Evolutionary conservation across 2,113 vertebrate species (phyloP), one percentile per base, ranked within the genome.

Genomic region (Leptodactylus fuscus): DNA sequence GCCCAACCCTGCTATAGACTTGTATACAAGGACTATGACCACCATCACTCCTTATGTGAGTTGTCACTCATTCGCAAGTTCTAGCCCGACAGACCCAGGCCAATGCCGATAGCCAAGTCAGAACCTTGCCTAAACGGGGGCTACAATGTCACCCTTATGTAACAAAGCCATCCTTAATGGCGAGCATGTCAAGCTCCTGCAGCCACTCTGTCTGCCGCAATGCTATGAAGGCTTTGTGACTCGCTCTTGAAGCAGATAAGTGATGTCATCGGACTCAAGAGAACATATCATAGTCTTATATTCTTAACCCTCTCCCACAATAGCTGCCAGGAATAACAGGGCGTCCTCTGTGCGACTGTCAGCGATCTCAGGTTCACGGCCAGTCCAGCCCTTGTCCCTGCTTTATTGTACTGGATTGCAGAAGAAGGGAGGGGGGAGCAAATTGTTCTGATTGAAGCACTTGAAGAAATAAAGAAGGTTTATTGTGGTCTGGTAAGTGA

Each of bases 401-500:
- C 60, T 24, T 29, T n/a, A 70, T 85, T 79, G 60, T 85, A 71
- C 48, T 70, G 6, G 32, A 49, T 7, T 18, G 62, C n/a, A 55
- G 67, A 44, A 55, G n/a, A 74, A 9, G 27, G 5, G 22, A 60
- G 16, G 58, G 74, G 32, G 20, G 22, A 6, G 32, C 75, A n/a
- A 18, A 70, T 79, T 70, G 76, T 53, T 85, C 75, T 70, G 60
- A 70, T 70, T 79, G 46, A 49, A 20, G 32, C 60, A 85, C 83
- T 84, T 67, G 74, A 85, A 78, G 74, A 36, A 69, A 69, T 67
- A 69, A 85, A 51, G 55, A 51, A 48, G 55, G 44, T 24, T 85
- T 71, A 85, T 85, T 85, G 83, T 85, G 22, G 15, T 53, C 75
- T 41, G 75, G 29, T 79, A 79, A 79, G 46, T 70, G 83, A 78